Evolutionary conservation across 2,113 vertebrate genomes (phyloP).

Genomic region (Salminus brasiliensis): DNA sequence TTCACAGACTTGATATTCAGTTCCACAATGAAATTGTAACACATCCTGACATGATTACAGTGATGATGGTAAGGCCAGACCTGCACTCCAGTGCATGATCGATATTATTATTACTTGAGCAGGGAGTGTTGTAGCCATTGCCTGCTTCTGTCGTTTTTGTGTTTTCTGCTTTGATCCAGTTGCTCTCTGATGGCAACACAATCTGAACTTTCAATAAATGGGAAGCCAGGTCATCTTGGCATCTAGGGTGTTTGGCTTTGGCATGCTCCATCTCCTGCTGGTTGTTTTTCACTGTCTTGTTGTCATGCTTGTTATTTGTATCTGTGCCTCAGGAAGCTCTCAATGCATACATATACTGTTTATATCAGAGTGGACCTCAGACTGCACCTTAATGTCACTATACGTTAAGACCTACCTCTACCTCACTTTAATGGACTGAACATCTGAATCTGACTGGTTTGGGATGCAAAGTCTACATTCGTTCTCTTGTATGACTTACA

Average conservation of each 20-base stretch:
- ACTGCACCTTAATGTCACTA: no score
- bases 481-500: neutral
- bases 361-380: no score
- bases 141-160: no score
- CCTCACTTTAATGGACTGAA: no score
- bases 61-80: neutral
- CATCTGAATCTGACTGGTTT: no score
- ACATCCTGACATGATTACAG: neutral
- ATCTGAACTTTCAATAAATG: constrained; percentile 38
- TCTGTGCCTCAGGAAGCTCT: neutral
- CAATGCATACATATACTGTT: neutral
- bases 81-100: neutral
- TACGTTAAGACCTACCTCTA: no score
- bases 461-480: neutral
- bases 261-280: neutral
- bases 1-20: neutral
- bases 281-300: constrained; percentile 24
- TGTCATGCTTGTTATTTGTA: constrained; percentile 20
- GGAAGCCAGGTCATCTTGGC: constrained; percentile 19
- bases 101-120: neutral
- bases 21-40: neutral
- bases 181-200: neutral
- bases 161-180: neutral
- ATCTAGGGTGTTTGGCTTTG: neutral
- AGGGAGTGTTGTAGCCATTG: neutral